A percentile compares a stretch with the other conserved stretches of the same genome.
Evolutionary conservation across 2,113 vertebrate genomes (phyloP).

Genomic region (Nymphicus hollandicus): DNA sequence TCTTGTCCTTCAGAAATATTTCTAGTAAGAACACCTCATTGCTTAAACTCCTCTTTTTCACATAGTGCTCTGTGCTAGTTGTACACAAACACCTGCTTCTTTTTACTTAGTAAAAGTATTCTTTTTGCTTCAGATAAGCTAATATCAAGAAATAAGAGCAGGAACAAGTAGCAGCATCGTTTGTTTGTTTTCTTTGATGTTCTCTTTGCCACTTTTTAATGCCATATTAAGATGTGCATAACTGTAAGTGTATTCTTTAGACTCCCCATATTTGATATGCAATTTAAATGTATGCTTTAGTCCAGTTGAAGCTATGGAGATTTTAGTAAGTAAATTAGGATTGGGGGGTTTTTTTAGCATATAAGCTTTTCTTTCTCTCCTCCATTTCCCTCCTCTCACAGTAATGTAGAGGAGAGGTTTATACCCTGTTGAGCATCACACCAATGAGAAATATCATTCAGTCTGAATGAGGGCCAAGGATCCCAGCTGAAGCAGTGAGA

Average conservation of each 20-base stretch:
- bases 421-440: background rate
- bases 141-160: background rate
- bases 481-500: background rate
- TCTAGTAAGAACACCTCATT: background rate
- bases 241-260: background rate
- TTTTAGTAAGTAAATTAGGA: background rate
- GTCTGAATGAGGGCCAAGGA: background rate
- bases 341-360: background rate
- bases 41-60: background rate
- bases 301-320: background rate
- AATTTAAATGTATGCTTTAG: background rate
- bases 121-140: background rate
- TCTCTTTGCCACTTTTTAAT: background rate
- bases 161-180: background rate
- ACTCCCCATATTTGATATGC: background rate
- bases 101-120: background rate
- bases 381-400: background rate
- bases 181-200: background rate
- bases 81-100: background rate
- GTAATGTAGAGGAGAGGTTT: background rate
- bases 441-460: background rate
- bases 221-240: rapidly evolving
- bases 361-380: background rate
- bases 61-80: background rate
- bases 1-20: background rate